Base-by-base conservation (phyloP, 2,113 vertebrate genomes). In the Austrofundulus limnaeus region DNA sequence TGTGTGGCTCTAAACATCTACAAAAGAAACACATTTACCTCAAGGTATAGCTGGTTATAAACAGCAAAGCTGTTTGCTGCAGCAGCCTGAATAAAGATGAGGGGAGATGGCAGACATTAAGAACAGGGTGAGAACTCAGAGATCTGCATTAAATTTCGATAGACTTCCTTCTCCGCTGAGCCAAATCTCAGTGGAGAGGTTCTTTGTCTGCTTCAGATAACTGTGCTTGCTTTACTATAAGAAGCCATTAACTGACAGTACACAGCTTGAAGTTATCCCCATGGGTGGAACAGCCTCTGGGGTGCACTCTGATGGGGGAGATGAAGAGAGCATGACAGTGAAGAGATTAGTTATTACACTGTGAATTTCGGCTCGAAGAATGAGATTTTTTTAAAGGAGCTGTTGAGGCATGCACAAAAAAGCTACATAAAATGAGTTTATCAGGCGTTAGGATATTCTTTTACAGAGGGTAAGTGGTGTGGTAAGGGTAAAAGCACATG, bases 291-390 rank as follows among this genome's bases (percentile, higher is more conserved):
- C 71, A 73, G 77, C 77, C 81, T 70, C 66, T 83, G 79, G 81
- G 79, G 81, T 70, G 58, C 66, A 47, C 57, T n/a, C 45, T 59
- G 75, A 79, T 76, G 80, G 76, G 42, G 24, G 70, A 81, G 82
- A 83, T 68, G 85, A 86, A 83, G 74, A 17, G 59, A 75, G 65
- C 70, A 60, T 49, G 72, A 80, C 75, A 58, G 66, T 77, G 53
- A 81, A 84, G 80, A 87, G 75, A 80, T 82, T 81, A 84, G 60
- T 75, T 83, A 20, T 53, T 74, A 80, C 72, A 75, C 25, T 46
- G 78, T 52, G 69, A 78, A 61, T 68, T 60, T 61, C 28, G 65
- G 69, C 74, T 73, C 70, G 67, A 83, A 82, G 66, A 85, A 80
- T 65, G 16, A 23, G 52, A 62, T 8, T 28, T 78, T 78, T 77